Evolutionary conservation across 2,113 vertebrate genomes (phyloP).

Genomic region (Elachura formosa): DNA sequence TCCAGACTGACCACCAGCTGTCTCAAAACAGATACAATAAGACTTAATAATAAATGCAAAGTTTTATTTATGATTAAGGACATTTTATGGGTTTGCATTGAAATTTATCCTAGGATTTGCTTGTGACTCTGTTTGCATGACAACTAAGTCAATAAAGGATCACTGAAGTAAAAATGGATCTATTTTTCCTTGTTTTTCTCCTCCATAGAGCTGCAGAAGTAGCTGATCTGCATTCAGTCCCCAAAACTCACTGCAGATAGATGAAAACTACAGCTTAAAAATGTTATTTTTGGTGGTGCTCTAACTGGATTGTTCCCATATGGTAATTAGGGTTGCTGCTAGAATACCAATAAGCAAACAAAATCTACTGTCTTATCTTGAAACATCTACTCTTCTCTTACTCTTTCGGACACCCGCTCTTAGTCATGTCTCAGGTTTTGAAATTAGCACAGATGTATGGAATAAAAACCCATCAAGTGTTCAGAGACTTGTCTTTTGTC

Average conservation of each 20-base stretch:
- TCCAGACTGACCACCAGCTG: not conserved
- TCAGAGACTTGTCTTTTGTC: conserved; percentile 55
- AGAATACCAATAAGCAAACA: not conserved
- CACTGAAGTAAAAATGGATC: not conserved
- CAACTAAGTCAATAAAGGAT: not conserved
- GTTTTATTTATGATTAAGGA: not conserved
- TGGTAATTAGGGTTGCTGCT: not conserved
- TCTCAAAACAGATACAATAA: not conserved
- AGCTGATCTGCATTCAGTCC: not conserved
- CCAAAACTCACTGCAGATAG: not conserved
- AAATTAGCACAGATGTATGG: conserved; percentile 35
- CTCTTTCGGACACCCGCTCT: not conserved
- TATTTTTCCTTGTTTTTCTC: not conserved
- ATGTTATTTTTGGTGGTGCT: not conserved
- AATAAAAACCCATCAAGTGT: conserved; percentile 46
- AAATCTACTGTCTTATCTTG: not conserved
- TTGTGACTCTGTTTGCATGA: not conserved
- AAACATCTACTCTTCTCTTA: not conserved
- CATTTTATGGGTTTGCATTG: not conserved
- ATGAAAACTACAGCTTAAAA: not conserved
- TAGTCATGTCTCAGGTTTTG: conserved; percentile 37
- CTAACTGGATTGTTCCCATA: not conserved
- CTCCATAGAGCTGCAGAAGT: not conserved
- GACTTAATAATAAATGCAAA: not conserved
- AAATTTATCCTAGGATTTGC: not conserved